Conservation (phyloP, 2,888 invertebrate species). For the Aporophyla lueneburgensis region DNA sequence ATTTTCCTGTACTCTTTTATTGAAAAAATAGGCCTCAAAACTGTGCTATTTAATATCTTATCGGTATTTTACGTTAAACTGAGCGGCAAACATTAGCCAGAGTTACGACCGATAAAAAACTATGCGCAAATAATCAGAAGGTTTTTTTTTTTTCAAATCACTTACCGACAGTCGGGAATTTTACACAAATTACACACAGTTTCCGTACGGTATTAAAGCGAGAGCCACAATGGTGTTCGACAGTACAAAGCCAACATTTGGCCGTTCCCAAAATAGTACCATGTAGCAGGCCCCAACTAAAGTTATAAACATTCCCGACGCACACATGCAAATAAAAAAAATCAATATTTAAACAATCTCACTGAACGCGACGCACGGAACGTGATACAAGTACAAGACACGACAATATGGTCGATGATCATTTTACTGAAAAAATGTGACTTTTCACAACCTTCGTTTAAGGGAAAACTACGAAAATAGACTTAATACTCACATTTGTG, state of each 20-base stretch:
- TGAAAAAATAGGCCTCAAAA: slow-evolving; percentile 67
- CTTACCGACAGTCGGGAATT: slow-evolving; percentile 61
- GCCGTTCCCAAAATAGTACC: slow-evolving; percentile 88
- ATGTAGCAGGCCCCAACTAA: slow-evolving; percentile 86
- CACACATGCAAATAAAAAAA: slow-evolving; percentile 83
- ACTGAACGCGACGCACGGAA: slow-evolving; percentile 56
- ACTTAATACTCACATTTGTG: slow-evolving; percentile 79
- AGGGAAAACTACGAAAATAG: slow-evolving; percentile 83
- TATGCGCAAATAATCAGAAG: slow-evolving; percentile 61
- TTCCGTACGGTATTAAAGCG: slow-evolving; percentile 57
- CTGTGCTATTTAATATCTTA: slow-evolving; percentile 67
- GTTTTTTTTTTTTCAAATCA: slow-evolving; percentile 58
- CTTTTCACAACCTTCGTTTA: slow-evolving; percentile 84
- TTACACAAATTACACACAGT: slow-evolving; percentile 51
- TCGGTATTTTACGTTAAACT: slow-evolving; percentile 65
- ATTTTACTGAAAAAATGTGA: slow-evolving; percentile 86
- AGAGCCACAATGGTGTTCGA: slow-evolving; percentile 78
- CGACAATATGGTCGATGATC: slow-evolving; percentile 82
- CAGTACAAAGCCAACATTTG: slow-evolving; percentile 85
- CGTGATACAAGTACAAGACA: slow-evolving; percentile 48
- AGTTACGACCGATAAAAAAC: slow-evolving; percentile 80
- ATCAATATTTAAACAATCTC: slow-evolving; percentile 85
- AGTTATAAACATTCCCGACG: slow-evolving; percentile 87
- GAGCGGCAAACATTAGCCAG: slow-evolving; percentile 74
- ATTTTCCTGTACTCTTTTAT: slow-evolving; percentile 60